Base-by-base conservation (phyloP, 2,888 invertebrate genomes). In the Heteromurus nitidus region DNA sequence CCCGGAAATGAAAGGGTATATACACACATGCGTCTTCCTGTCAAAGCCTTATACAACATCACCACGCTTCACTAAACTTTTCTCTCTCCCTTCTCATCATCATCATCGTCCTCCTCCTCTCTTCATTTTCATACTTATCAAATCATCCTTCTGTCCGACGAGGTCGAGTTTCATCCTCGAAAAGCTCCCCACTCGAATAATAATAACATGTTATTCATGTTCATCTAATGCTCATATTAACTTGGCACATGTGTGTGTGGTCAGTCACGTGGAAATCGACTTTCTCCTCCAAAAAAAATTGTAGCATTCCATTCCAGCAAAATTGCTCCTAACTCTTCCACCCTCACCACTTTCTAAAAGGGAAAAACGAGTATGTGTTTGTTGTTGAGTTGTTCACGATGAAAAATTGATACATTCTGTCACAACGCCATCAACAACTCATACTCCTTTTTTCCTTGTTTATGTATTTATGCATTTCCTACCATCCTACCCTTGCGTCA, bases 381-480 rank as follows among this genome's bases (percentile, higher is more conserved):
- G n/a, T 7, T 50, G 50, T 50, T 50, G 50, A 50, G n/a, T 18
- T 13, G 16, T 50, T 26, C 58, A 28, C 28, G 26, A 62, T 62
- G 62, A 62, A 62, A 62, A 62, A 31, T 62, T 62, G 62, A 62
- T 62, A 62, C 20, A 30, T 18, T 30, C 62, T 62, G 62, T 62
- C 62, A 62, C 62, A 62, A 62, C 62, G 18, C 16, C 16, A 24
- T 58, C 58, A 26, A 24, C 26, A 62, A 31, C 31, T 60, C n/a
- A 36, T 36, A 9, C 30, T n/a, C 28, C 60, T 13, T 31, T 62
- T 11, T 44, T n/a, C n/a, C 44, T 30, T 62, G n/a, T 30, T 30
- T 62, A 62, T 30, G 11, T 62, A 62, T 62, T 62, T 62, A 62
- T 62, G 60, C 30, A 60, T 60, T 60, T 60, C 55, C 55, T 47